Evolutionary conservation across 2,888 invertebrate species (phyloP).

Genomic region (Drosophila histrio): DNA sequence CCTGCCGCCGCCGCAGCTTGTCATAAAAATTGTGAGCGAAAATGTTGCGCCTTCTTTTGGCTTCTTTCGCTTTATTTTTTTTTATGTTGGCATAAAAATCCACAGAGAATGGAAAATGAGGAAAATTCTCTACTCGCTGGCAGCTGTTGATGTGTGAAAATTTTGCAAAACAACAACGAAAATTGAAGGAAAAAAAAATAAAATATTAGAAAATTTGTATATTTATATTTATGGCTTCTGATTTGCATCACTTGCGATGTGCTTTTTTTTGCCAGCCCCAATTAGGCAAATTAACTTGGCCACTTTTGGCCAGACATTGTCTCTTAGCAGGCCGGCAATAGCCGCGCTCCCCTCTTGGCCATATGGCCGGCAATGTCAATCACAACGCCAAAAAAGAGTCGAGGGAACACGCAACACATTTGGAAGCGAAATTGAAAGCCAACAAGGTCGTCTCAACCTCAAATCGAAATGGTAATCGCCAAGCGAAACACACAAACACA

Average conservation of each 20-base stretch:
- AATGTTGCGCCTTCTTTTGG: conserved; percentile 57
- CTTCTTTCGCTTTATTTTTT: conserved; percentile 30
- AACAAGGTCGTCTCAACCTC: conserved; percentile 43
- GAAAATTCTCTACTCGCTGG: conserved; percentile 38
- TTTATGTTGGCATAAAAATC: conserved; percentile 65
- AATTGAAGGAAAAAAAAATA: not conserved
- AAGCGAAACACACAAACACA: not conserved
- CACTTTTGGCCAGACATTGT: conserved; percentile 35
- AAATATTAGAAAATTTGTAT: conserved; percentile 37
- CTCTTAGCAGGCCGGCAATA: conserved; percentile 43
- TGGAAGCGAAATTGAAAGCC: conserved; percentile 26
- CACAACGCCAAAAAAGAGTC: conserved; percentile 8
- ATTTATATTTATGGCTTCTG: conserved; percentile 47
- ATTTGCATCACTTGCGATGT: conserved; percentile 43
- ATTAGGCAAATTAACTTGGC: conserved; percentile 64
- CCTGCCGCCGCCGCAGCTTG: conserved; percentile 5
- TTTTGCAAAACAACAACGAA: conserved; percentile 30
- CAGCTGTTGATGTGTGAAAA: conserved; percentile 73
- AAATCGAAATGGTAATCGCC: conserved; percentile 11
- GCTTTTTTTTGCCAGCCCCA: conserved; percentile 39
- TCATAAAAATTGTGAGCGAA: conserved; percentile 60
- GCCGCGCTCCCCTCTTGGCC: conserved; percentile 20
- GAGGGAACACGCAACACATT: conserved; percentile 54
- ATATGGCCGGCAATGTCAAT: conserved; percentile 45
- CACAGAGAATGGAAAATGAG: conserved; percentile 43